Evolutionary conservation across 2,113 vertebrate genomes (phyloP).

Genomic region (Himantopus leucocephalus): DNA sequence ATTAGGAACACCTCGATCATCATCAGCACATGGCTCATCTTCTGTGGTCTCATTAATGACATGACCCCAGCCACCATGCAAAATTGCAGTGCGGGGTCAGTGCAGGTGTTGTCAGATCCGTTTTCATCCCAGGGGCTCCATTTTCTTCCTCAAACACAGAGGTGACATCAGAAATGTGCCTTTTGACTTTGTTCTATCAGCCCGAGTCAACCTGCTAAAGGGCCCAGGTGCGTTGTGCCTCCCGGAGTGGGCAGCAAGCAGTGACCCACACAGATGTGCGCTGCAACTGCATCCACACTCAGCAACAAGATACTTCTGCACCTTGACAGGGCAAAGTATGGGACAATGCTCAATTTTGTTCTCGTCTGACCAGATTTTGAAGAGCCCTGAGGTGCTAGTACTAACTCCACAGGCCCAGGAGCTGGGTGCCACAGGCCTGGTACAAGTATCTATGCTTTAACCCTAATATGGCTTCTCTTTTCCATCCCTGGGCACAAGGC

Average conservation of each 20-base stretch:
- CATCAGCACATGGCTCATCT: neutral
- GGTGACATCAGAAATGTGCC: neutral
- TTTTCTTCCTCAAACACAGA: neutral
- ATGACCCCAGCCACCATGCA: neutral
- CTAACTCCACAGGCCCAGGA: neutral
- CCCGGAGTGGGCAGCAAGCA: neutral
- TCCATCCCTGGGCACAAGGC: neutral
- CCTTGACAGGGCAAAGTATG: neutral
- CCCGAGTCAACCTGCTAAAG: neutral
- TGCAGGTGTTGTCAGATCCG: neutral
- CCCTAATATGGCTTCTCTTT: neutral
- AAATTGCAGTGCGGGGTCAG: neutral
- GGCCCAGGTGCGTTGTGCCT: rapidly evolving
- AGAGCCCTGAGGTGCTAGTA: neutral
- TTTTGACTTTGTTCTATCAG: neutral
- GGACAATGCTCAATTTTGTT: neutral
- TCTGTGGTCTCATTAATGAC: neutral
- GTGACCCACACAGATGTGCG: rapidly evolving
- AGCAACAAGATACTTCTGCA: neutral
- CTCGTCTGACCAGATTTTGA: neutral
- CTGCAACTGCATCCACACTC: neutral
- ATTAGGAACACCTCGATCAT: neutral
- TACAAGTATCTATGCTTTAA: neutral
- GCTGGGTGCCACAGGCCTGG: neutral
- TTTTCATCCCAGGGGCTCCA: neutral